phyloP scores from a whole-genome alignment of 1,140 invertebrate genomes.

The Riptortus pedestris region DNA sequence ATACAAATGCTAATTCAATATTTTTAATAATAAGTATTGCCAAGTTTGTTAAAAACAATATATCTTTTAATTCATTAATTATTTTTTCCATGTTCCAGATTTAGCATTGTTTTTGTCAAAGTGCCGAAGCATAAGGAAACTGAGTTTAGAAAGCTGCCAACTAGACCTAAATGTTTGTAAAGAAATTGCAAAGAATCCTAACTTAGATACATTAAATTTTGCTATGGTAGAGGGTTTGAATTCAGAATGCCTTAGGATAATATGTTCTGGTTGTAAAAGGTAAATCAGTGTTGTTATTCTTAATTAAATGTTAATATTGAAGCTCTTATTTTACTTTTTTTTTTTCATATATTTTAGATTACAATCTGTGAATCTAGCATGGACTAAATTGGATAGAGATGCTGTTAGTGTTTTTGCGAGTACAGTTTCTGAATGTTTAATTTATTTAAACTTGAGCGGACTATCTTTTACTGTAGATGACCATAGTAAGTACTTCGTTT shows the following conservation, averaged over 20 bases:
- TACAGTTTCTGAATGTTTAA: conserved; percentile 50
- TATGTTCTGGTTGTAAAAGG: conserved; percentile 52
- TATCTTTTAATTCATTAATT: too few species aligned
- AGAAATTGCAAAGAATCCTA: conserved; percentile 52
- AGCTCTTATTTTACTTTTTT: background rate
- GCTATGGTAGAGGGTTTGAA: conserved; percentile 58
- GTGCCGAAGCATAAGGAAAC: conserved; percentile 61
- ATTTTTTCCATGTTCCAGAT: too few species aligned
- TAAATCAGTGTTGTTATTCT: conserved; percentile 37
- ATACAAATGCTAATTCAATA: too few species aligned
- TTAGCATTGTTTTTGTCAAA: conserved; percentile 51
- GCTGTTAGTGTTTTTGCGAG: conserved; percentile 51
- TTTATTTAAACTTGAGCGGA: conserved; percentile 68
- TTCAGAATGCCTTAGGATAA: conserved; percentile 44
- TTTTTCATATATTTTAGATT: conserved; percentile 44
- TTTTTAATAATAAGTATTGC: too few species aligned
- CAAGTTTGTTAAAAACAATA: too few species aligned
- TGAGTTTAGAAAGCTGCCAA: conserved; percentile 68
- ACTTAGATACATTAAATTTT: conserved; percentile 62
- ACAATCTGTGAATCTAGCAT: conserved; percentile 65
- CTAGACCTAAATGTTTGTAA: conserved; percentile 51
- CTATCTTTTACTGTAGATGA: conserved; percentile 63
- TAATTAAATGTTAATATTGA: background rate
- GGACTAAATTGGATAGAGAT: conserved; percentile 56
- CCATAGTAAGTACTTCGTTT: conserved; percentile 56